These are phyloP conservation scores for Pogonocichla stellata DNA, from an alignment of 2,113 vertebrate species.

Conservation along the genomic window DNA sequence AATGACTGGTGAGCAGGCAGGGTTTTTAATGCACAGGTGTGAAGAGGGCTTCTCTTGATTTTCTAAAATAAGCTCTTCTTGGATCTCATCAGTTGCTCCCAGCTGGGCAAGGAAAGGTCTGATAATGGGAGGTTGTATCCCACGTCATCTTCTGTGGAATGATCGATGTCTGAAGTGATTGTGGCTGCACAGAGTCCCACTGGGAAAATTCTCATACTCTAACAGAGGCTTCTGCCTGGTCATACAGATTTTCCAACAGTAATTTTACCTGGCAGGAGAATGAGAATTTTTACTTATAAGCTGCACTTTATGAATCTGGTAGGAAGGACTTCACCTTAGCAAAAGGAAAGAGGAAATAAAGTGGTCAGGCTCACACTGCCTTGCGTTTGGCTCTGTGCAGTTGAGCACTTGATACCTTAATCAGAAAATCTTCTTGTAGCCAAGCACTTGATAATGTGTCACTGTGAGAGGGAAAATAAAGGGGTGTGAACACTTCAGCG, in stretches of 20 bases:
- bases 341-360: neutral
- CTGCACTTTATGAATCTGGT: neutral
- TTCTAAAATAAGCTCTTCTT: neutral
- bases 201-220: neutral
- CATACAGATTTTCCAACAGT: neutral
- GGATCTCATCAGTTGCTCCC: neutral
- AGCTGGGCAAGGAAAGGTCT: neutral
- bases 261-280: neutral
- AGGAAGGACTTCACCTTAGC: neutral
- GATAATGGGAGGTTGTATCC: neutral
- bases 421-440: neutral
- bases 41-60: neutral
- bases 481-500: neutral
- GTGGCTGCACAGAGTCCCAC: neutral
- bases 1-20: neutral
- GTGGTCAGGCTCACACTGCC: neutral
- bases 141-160: fast-evolving
- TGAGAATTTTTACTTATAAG: neutral
- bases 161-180: neutral
- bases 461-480: neutral
- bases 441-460: neutral
- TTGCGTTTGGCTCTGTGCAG: neutral
- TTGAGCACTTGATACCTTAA: neutral
- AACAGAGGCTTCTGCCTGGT: neutral
- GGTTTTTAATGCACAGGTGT: neutral